Base-by-base conservation (phyloP, 1,140 invertebrate genomes). In the Dendrolimus punctatus region DNA sequence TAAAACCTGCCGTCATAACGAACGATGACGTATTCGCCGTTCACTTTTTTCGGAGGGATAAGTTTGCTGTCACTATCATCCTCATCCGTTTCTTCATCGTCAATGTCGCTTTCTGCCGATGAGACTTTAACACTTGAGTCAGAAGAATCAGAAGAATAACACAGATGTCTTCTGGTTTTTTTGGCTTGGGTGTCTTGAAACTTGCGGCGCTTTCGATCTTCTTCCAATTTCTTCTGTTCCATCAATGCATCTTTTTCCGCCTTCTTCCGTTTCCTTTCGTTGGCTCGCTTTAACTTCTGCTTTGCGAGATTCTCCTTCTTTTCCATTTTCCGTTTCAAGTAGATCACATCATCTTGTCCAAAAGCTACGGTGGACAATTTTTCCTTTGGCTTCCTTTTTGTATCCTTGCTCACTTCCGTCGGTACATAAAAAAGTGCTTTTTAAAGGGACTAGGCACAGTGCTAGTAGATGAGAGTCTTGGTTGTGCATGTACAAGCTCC, bases 341-440 rank as follows among this genome's bases (percentile, higher is more conserved):
- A 51, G 39, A 41, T 42, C 40, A 41, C 39, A 51, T 51, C 40
- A 51, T 42, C 40, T 42, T 51, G 9, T 41, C 49, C 49, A 41
- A 41, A 41, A 41, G 40, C 49, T 41, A 51, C 40, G 40, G 49
- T 51, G 40, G 49, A 40, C 40, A 51, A 41, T 51, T 42, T 51
- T 41, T 51, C 39, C 49, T 42, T 51, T 51, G 49, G 49, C 39
- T 6, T 42, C 39, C 40, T 41, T 51, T 51, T 51, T 51, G 40
- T 40, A 42, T 41, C 39, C 40, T 40, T 51, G 39, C 49, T 51
- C 39, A 41, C 40, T 51, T 40, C 39, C 40, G 40, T 51, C 40
- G 49, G 49, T 51, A 41, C n/a, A 42, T 51, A 51, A 51, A 51
- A 49, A 51, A 51, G 40, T 46, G 45, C 40, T 51, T 51, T 51